Evolutionary conservation across 2,888 invertebrate genomes (phyloP), one percentile per base, ranked within the genome.

Genomic region (Heteropelma amictum): DNA sequence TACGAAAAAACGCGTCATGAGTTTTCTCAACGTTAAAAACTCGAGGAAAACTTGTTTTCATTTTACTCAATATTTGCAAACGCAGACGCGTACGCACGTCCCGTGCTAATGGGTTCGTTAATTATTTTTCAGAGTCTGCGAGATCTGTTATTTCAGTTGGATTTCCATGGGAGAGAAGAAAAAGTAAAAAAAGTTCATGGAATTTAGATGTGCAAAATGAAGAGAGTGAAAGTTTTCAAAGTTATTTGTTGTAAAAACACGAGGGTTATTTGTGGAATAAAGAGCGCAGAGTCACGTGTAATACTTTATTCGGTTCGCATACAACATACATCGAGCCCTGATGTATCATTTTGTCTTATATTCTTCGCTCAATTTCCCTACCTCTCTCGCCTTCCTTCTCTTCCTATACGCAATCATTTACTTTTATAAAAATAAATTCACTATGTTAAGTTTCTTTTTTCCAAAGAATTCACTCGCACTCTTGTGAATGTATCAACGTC

Each of bases 351-450:
- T 76, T 54, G n/a, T n/a, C n/a, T n/a, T n/a, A n/a, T n/a, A n/a
- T n/a, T n/a, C n/a, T n/a, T n/a, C n/a, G n/a, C n/a, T n/a, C n/a
- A n/a, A n/a, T n/a, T n/a, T n/a, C n/a, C n/a, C 45, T 14, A 12
- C 23, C 10, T 35, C 17, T 33, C 7, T 45, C 12, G 45, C 40
- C 64, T 21, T 7, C 23, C 19, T 60, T 45, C 67, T 83, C 82
- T 82, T 83, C 8, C 26, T 85, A 80, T 84, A 86, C 83, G 79
- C 83, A 78, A 81, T 79, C 72, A 79, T 84, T 86, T 85, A 85
- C 87, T n/a, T 85, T 68, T 87, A 87, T 85, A 88, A 85, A 88
- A 87, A 87, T 87, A 88, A 86, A 86, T 87, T 81, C 86, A 78
- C 71, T 81, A 82, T 75, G 21, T 68, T 83, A 86, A 82, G 85